These are phyloP conservation scores for Enteromius thamalakanensis DNA, from an alignment of 2,797 vertebrate genomes.

Conservation along the genomic window DNA sequence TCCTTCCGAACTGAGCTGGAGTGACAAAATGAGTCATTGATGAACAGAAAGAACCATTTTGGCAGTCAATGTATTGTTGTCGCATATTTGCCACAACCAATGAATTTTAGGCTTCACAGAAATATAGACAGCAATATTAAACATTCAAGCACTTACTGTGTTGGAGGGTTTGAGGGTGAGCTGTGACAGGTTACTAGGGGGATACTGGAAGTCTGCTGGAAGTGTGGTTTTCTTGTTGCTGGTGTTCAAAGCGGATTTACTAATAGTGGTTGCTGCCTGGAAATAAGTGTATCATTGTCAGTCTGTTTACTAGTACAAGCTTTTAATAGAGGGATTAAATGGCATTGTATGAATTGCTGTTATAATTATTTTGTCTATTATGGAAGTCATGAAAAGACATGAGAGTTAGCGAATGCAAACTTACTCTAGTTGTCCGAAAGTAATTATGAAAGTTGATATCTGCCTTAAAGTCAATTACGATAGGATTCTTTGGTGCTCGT, in stretches of 20 bases:
- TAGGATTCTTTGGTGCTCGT: constrained; percentile 78
- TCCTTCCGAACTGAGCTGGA: constrained; percentile 73
- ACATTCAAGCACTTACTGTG: constrained; percentile 75
- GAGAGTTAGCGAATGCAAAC: constrained; percentile 22
- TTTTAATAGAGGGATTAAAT: background rate
- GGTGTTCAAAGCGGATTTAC: constrained; percentile 82
- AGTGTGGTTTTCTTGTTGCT: constrained; percentile 84
- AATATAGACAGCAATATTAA: background rate
- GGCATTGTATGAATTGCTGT: background rate
- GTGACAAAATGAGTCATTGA: background rate
- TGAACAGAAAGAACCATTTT: background rate
- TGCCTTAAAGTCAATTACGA: constrained; percentile 86
- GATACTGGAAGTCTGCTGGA: constrained; percentile 88
- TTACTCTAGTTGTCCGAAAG: constrained; percentile 87
- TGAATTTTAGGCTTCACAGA: background rate
- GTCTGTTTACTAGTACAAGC: background rate
- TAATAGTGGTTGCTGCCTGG: constrained; percentile 83
- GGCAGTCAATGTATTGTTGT: background rate
- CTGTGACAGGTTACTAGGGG: constrained; percentile 78
- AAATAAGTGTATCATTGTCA: background rate
- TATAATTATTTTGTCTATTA: background rate
- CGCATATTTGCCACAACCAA: background rate
- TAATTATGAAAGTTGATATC: constrained; percentile 82
- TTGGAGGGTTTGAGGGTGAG: constrained; percentile 85
- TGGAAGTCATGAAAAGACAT: background rate